These are phyloP conservation scores for Harmothoe impar DNA, from an alignment of 2,888 invertebrate genomes.

Conservation along the genomic window DNA sequence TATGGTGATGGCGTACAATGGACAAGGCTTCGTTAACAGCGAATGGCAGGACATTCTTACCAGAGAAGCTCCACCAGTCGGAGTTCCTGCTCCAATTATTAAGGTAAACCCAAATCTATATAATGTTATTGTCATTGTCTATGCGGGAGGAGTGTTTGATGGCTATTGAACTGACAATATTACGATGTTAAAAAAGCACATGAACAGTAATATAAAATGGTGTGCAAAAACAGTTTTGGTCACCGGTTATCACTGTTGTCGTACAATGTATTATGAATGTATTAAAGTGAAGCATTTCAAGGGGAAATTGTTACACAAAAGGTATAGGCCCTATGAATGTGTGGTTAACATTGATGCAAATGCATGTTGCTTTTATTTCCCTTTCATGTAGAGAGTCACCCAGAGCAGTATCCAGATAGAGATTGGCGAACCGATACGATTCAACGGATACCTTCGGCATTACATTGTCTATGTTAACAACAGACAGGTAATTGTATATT, in stretches of 20 bases:
- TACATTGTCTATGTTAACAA: slow-evolving; percentile 79
- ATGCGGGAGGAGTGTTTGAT: no score
- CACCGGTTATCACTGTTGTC: no score
- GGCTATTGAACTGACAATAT: not conserved
- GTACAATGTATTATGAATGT: no score
- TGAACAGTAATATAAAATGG: no score
- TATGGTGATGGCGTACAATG: slow-evolving; percentile 77
- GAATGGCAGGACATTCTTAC: slow-evolving; percentile 79
- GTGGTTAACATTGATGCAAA: no score
- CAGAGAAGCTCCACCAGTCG: slow-evolving; percentile 79
- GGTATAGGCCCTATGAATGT: not conserved
- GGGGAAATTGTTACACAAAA: not conserved
- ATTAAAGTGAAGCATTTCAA: not conserved
- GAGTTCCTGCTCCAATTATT: slow-evolving; percentile 77
- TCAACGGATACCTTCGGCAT: slow-evolving; percentile 78
- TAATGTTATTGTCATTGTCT: slow-evolving; percentile 1
- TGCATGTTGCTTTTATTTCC: no score
- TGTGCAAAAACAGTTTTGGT: no score
- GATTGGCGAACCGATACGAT: slow-evolving; percentile 73
- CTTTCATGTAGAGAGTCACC: slow-evolving; percentile 17
- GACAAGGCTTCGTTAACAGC: slow-evolving; percentile 77
- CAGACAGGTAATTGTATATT: slow-evolving; percentile 73
- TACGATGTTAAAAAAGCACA: not conserved
- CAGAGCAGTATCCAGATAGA: slow-evolving; percentile 74
- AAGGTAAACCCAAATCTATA: slow-evolving; percentile 72